Evolutionary conservation across 1,140 invertebrate genomes (phyloP), one percentile per base, ranked within the genome.

Genomic region (Colletes latitarsis): DNA sequence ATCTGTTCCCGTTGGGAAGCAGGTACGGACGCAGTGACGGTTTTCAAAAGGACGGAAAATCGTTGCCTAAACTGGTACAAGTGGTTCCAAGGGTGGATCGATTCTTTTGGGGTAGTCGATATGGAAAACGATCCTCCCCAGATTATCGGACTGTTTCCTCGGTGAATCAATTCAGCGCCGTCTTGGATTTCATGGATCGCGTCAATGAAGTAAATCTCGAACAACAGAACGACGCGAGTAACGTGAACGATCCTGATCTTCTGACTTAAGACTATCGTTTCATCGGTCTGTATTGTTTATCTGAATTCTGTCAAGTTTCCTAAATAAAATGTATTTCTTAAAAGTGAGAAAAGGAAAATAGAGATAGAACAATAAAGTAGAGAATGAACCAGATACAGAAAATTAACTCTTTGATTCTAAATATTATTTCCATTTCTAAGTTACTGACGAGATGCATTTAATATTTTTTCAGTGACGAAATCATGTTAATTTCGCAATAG

Each of bases 81-180:
- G 63, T 88, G 0, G 60, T 79, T 21, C 88, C 90, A 3, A 78
- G 89, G 41, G 64, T 82, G 3, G 87, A 90, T 64, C 84, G 84
- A 8, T 90, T 88, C 64, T 89, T 82, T 41, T 76, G 81, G 19
- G 85, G 85, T 6, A 89, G 86, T 79, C 88, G 90, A 14, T 91
- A 90, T 68, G 90, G 90, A 0, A 91, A 91, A 79, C 77, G 89
- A 19, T 70, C 66, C 0, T 63, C 62, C 6, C 17, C 21, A 14
- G 53, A 77, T 67, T 53, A 70, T 19, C 55, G 76, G 8, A 10
- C 58, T 0, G 46, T 68, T 1, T 66, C 68, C 1, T 72, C 81
- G 0, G 67, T 82, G 6, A 75, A 82, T 57, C 70, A 70, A 41
- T 75, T 82, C 62, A 60, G 83, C 19, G 82, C 72, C 8, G 81